phyloP scores from a whole-genome alignment of 2,797 vertebrate genomes.

The Mus caroli region DNA sequence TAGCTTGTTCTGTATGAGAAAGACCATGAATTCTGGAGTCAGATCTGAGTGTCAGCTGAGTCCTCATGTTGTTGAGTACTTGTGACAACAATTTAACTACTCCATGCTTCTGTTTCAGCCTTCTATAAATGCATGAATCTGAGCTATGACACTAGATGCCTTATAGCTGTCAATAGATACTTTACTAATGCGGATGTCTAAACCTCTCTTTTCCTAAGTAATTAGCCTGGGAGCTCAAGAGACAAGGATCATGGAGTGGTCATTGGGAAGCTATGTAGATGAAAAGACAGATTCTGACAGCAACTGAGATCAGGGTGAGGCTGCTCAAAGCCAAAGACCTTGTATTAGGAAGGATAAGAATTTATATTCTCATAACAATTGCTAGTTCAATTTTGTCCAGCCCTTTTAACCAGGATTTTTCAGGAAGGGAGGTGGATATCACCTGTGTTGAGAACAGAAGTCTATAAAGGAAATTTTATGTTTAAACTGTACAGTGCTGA shows the following conservation, averaged over 20 bases:
- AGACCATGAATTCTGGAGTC: neutral
- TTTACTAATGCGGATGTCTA: neutral
- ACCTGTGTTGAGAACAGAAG: neutral
- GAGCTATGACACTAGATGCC: too few relatives aligned
- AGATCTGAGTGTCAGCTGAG: neutral
- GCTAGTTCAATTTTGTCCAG: neutral
- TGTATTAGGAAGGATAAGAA: neutral
- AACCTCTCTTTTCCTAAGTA: neutral
- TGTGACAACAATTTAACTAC: neutral
- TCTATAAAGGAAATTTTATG: neutral
- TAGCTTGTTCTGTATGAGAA: neutral
- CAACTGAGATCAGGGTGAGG: neutral
- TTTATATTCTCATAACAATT: neutral
- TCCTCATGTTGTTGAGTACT: neutral
- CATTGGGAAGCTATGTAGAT: neutral
- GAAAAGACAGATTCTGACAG: neutral
- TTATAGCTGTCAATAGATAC: neutral
- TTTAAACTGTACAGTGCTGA: neutral
- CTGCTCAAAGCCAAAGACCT: neutral
- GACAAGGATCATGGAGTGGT: neutral
- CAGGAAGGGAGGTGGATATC: neutral
- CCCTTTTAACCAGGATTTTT: neutral
- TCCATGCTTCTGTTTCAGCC: neutral
- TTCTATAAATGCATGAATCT: neutral
- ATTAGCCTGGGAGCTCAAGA: neutral